phyloP scores from a whole-genome alignment of 2,888 invertebrate genomes.

The Harpalus rubripes region DNA sequence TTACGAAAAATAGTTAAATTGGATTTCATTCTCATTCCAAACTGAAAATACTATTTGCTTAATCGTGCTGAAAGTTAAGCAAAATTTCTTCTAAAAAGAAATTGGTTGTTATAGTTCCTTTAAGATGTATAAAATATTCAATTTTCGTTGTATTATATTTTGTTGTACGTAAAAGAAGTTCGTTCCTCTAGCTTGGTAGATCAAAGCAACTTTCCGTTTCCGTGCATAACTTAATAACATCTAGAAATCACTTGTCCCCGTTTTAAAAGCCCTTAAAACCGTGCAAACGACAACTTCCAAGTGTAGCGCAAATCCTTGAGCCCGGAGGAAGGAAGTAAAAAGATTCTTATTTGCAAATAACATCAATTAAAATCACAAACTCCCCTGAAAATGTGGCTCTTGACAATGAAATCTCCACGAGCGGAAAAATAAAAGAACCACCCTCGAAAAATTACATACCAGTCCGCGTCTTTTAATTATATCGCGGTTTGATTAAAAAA shows the following conservation, averaged over 20 bases:
- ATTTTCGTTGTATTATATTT: neutral
- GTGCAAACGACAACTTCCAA: constrained; percentile 55
- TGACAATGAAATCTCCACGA: constrained; percentile 69
- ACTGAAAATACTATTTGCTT: too few species aligned
- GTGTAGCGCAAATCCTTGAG: constrained; percentile 31
- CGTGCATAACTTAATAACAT: constrained; percentile 54
- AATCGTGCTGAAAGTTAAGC: too few species aligned
- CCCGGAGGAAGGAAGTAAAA: constrained; percentile 31
- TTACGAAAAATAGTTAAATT: too few species aligned
- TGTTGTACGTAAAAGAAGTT: neutral
- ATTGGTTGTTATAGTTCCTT: too few species aligned
- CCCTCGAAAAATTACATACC: constrained; percentile 67
- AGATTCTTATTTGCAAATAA: constrained; percentile 65
- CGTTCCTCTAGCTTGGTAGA: neutral
- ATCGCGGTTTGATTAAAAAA: constrained; percentile 77
- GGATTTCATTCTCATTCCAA: too few species aligned
- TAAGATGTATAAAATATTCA: neutral
- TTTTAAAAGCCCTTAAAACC: constrained; percentile 47
- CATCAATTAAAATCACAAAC: constrained; percentile 64
- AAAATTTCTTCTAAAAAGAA: too few species aligned
- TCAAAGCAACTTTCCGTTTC: constrained; percentile 43
- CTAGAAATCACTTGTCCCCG: constrained; percentile 49
- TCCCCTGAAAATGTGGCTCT: constrained; percentile 59
- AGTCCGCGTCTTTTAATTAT: constrained; percentile 67
- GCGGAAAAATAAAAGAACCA: constrained; percentile 69